A percentile compares a stretch with the other conserved stretches of the same genome.
These are phyloP conservation scores for Zhengitettix transpicula DNA, from an alignment of 2,888 invertebrate species.

Conservation along the genomic window DNA sequence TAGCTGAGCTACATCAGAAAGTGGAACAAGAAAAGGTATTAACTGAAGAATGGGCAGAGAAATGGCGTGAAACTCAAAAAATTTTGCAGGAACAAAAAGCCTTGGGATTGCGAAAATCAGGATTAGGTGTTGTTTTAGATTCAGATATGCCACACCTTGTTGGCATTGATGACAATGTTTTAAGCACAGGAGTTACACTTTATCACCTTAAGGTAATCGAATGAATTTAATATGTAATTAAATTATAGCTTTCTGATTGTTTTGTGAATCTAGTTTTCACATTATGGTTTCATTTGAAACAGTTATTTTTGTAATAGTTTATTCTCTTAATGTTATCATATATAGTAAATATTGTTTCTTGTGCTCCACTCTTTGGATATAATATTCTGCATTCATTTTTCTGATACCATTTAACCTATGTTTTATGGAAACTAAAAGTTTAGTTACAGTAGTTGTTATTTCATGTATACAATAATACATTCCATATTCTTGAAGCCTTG, in stretches of 20 bases:
- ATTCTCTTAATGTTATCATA: too few species aligned
- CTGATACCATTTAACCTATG: neutral
- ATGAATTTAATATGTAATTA: neutral
- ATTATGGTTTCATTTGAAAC: neutral
- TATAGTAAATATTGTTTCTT: neutral
- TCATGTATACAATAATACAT: too few species aligned
- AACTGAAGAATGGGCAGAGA: slow-evolving; percentile 85
- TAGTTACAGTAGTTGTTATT: too few species aligned
- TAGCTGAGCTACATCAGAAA: slow-evolving; percentile 75
- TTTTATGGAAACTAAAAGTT: too few species aligned
- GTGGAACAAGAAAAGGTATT: slow-evolving; percentile 70
- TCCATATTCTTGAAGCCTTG: too few species aligned
- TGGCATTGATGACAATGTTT: slow-evolving; percentile 76
- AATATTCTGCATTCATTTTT: neutral
- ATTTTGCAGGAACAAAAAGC: slow-evolving; percentile 79
- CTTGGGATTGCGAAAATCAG: slow-evolving; percentile 69
- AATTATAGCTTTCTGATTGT: neutral
- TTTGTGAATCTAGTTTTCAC: neutral
- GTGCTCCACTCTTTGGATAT: neutral
- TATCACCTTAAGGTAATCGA: slow-evolving; percentile 62
- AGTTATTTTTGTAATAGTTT: too few species aligned
- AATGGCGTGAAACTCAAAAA: slow-evolving; percentile 81
- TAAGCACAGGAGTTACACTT: slow-evolving; percentile 79
- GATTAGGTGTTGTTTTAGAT: slow-evolving; percentile 73
- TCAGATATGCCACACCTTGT: slow-evolving; percentile 85